Evolutionary conservation across 2,113 vertebrate genomes (phyloP).

Genomic region (Acanthisitta chloris): DNA sequence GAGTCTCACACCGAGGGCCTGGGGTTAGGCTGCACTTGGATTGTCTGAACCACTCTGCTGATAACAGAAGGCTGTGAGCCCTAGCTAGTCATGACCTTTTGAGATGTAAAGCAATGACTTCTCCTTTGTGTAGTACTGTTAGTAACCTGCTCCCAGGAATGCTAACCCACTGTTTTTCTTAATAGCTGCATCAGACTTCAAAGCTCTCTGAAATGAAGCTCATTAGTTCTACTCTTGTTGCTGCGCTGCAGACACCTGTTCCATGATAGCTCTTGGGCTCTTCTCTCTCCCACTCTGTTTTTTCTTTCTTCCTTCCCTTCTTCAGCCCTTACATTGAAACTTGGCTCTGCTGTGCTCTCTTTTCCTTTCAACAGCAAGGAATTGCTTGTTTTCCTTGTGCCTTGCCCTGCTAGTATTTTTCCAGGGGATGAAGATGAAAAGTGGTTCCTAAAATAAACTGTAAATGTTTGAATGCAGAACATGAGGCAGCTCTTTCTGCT

Average conservation of each 20-base stretch:
- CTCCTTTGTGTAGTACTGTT: constrained; percentile 11
- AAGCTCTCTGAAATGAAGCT: constrained; percentile 49
- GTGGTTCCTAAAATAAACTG: not conserved
- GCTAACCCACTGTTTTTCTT: constrained; percentile 18
- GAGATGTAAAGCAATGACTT: not conserved
- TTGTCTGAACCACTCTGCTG: not conserved
- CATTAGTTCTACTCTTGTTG: constrained; percentile 14
- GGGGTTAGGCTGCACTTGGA: not conserved
- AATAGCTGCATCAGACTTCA: constrained; percentile 41
- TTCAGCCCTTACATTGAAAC: not conserved
- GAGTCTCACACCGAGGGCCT: not conserved
- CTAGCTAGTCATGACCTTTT: not conserved
- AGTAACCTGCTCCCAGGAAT: not conserved
- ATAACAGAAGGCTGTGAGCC: constrained; percentile 1
- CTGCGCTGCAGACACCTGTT: constrained; percentile 18
- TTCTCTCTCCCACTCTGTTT: not conserved
- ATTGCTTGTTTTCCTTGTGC: not conserved
- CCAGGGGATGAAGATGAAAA: not conserved
- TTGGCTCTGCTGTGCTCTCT: not conserved
- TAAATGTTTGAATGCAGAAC: not conserved
- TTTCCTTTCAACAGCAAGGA: not conserved
- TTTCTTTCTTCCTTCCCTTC: not conserved
- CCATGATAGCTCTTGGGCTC: not conserved
- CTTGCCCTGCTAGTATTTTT: not conserved
- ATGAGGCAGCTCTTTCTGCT: not conserved